Base-by-base conservation (phyloP, 2,888 invertebrate genomes). In the Lepidocyrtinus sp. region DNA sequence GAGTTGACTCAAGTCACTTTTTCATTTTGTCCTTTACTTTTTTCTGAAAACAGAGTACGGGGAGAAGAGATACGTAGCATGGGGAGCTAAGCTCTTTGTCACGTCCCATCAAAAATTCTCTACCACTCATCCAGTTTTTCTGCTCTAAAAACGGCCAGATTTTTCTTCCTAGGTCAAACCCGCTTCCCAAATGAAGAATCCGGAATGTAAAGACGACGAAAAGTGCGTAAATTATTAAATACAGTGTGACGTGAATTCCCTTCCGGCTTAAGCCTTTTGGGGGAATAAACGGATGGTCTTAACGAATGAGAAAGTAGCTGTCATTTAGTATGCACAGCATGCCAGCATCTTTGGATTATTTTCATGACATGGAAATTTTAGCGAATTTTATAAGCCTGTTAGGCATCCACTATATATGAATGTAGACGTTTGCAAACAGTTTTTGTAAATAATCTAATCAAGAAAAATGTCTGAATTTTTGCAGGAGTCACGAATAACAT, bases 401-500 rank as follows among this genome's bases (percentile, higher is more conserved):
- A n/a, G n/a, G n/a, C n/a, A n/a, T n/a, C n/a, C n/a, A n/a, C n/a
- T n/a, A n/a, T n/a, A n/a, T n/a, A n/a, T n/a, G n/a, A n/a, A n/a
- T n/a, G n/a, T n/a, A n/a, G n/a, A n/a, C n/a, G n/a, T n/a, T n/a
- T n/a, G n/a, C n/a, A n/a, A n/a, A n/a, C n/a, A n/a, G n/a, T n/a
- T n/a, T n/a, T n/a, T n/a, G n/a, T n/a, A n/a, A n/a, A n/a, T n/a
- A n/a, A n/a, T n/a, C n/a, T n/a, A n/a, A n/a, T n/a, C n/a, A n/a
- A n/a, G n/a, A n/a, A n/a, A n/a, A n/a, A n/a, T n/a, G n/a, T n/a
- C n/a, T n/a, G n/a, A n/a, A n/a, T n/a, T n/a, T n/a, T n/a, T n/a
- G 63, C 26, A n/a, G 75, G 75, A 15, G 25, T 75, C 21, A 45
- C 62, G 45, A 36, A 45, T 46, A 62, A 75, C 21, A 26, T 68